A percentile compares a stretch with the other conserved stretches of the same genome.
Evolutionary conservation across 35 echinoderm and acorn worm species (phyloP).

Genomic region (Heliocidaris erythrogramma): DNA sequence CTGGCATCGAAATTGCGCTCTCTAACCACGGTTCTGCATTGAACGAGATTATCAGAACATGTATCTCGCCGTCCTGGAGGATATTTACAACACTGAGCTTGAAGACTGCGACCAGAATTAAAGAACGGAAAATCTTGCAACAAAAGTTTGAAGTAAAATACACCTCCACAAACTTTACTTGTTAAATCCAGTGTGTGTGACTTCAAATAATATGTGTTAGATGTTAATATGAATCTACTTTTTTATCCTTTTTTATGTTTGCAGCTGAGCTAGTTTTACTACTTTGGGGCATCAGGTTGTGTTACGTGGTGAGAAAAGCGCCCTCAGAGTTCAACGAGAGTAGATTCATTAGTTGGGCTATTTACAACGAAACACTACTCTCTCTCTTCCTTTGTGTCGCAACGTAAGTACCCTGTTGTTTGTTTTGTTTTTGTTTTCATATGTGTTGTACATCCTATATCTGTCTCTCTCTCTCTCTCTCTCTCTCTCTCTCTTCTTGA

Average conservation of each 20-base stretch:
- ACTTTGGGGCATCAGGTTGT: slow-evolving; percentile 93
- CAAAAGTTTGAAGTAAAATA: background rate
- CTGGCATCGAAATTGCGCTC: background rate
- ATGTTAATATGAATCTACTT: background rate
- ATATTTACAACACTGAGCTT: background rate
- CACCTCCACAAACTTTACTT: background rate
- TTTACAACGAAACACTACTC: slow-evolving; percentile 98
- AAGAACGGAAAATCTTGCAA: too few species aligned
- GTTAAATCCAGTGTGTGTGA: too few species aligned
- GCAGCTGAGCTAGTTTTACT: slow-evolving; percentile 88
- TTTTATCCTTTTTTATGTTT: slow-evolving; percentile 19
- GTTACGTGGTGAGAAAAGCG: slow-evolving; percentile 96
- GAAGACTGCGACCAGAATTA: background rate
- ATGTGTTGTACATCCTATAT: too few species aligned
- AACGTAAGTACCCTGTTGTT: slow-evolving; percentile 72
- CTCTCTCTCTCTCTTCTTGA: background rate
- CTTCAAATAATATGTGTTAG: background rate
- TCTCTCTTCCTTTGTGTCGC: slow-evolving; percentile 93
- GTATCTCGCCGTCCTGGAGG: background rate
- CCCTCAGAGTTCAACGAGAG: slow-evolving; percentile 99
- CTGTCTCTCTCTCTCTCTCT: too few species aligned
- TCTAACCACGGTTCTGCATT: background rate
- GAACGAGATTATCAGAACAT: too few species aligned
- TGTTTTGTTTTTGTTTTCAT: too few species aligned
- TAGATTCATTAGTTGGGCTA: slow-evolving; percentile 98